These are phyloP conservation scores for Paratilapia polleni DNA, from an alignment of 2,113 vertebrate species.

Conservation along the genomic window DNA sequence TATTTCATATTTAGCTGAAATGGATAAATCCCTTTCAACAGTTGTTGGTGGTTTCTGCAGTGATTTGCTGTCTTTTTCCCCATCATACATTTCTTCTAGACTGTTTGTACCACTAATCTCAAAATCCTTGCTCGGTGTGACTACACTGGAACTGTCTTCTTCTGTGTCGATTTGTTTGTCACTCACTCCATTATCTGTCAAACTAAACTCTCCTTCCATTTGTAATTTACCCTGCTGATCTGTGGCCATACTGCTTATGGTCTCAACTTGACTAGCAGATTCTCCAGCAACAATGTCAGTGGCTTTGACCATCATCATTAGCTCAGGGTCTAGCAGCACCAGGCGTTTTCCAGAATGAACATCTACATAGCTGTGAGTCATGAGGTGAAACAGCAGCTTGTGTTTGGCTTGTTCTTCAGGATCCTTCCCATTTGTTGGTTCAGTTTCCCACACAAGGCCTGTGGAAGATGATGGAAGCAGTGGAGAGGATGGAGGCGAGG, in stretches of 20 bases:
- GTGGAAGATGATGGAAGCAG: constrained; percentile 31
- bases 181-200: constrained; percentile 15
- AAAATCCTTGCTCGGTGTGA: neutral
- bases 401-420: constrained; percentile 64
- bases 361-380: constrained; percentile 91
- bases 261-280: neutral
- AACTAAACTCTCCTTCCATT: neutral
- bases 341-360: constrained; percentile 85
- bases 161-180: neutral
- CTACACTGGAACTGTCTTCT: neutral
- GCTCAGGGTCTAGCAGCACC: constrained; percentile 85
- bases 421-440: constrained; percentile 40
- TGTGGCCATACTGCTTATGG: neutral
- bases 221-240: constrained; percentile 4
- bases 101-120: neutral
- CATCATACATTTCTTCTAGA: neutral
- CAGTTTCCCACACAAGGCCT: constrained; percentile 33
- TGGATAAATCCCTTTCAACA: neutral
- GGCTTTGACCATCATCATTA: constrained; percentile 64
- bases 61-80: neutral
- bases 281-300: constrained; percentile 11
- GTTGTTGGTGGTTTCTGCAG: neutral
- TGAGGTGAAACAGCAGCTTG: constrained; percentile 83
- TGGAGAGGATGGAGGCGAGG: constrained; percentile 63
- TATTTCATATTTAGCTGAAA: neutral